Conservation (phyloP, 2,888 invertebrate genomes). For the Chromoteleia sp. region DNA sequence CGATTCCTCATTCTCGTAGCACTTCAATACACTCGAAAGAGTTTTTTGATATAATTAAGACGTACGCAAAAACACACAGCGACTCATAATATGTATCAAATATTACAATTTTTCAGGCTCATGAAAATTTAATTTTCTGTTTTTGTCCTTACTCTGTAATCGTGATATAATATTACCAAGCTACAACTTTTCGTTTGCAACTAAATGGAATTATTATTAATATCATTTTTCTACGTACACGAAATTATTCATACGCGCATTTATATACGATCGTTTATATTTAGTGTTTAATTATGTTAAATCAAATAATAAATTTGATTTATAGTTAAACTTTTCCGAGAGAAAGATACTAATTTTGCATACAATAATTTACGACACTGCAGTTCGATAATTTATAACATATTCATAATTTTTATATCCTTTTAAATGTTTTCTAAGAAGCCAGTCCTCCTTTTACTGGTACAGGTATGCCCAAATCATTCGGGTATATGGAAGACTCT, state of each 20-base stretch:
- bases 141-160: neutral
- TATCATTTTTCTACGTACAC: no score
- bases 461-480: constrained; percentile 70
- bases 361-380: neutral
- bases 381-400: constrained; percentile 7
- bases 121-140: neutral
- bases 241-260: no score
- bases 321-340: neutral
- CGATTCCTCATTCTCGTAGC: constrained; percentile 41
- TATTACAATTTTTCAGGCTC: neutral
- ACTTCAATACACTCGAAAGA: constrained; percentile 1
- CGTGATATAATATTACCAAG: no score
- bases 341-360: no score
- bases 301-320: neutral
- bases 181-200: no score
- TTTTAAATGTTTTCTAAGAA: constrained; percentile 33
- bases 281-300: no score
- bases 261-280: no score
- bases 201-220: no score
- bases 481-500: constrained; percentile 75
- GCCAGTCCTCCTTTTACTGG: constrained; percentile 2
- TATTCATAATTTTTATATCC: constrained; percentile 21
- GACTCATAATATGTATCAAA: constrained; percentile 13
- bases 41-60: constrained; percentile 27
- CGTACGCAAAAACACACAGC: constrained; percentile 8